Conservation (phyloP, 2,888 invertebrate species). For the Andrena trimmerana region DNA sequence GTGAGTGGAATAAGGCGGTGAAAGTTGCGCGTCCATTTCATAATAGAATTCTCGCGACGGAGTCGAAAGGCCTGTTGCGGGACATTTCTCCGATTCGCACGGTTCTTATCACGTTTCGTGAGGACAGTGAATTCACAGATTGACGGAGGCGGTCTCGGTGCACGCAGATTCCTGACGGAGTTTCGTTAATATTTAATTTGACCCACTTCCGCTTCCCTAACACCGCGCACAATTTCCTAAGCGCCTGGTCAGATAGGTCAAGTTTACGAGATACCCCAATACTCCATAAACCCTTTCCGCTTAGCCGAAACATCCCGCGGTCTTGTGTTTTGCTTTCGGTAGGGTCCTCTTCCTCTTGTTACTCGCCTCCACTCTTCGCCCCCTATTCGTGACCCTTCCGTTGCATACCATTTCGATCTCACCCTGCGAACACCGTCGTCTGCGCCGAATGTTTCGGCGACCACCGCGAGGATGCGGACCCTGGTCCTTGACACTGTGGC, state of each 20-base stretch:
- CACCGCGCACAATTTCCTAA: slow-evolving; percentile 67
- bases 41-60: background rate
- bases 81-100: background rate
- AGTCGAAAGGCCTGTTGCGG: background rate
- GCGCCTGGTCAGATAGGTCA: slow-evolving; percentile 80
- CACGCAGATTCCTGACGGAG: background rate
- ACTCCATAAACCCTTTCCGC: slow-evolving; percentile 82
- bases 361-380: slow-evolving; percentile 53
- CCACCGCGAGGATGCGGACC: slow-evolving; percentile 41
- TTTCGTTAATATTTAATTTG: slow-evolving; percentile 70
- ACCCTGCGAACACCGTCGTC: slow-evolving; percentile 65
- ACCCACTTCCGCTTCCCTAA: slow-evolving; percentile 74
- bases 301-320: slow-evolving; percentile 79
- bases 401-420: slow-evolving; percentile 74
- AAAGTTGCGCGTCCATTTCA: background rate
- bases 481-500: background rate
- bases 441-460: slow-evolving; percentile 70
- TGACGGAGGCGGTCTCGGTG: background rate
- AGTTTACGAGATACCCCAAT: slow-evolving; percentile 81
- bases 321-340: slow-evolving; percentile 77
- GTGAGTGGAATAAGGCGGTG: background rate
- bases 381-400: slow-evolving; percentile 74
- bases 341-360: slow-evolving; percentile 66
- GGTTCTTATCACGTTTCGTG: background rate
- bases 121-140: background rate